These are phyloP conservation scores for Sula dactylatra DNA, from an alignment of 2,113 vertebrate genomes.

Conservation along the genomic window DNA sequence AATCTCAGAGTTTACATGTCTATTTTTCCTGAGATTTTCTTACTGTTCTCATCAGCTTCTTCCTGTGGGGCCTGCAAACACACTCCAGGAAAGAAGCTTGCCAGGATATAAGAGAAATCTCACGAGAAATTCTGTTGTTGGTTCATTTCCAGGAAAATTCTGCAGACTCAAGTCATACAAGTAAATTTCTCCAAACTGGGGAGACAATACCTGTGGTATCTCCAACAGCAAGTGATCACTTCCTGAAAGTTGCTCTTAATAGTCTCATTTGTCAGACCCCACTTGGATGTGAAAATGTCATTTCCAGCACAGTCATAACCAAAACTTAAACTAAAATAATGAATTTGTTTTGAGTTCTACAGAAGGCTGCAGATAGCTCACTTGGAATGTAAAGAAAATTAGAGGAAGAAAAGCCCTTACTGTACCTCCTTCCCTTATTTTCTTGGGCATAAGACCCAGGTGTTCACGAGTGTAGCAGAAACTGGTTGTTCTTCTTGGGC, in stretches of 20 bases:
- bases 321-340: not conserved
- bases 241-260: constrained; percentile 2
- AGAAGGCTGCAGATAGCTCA: not conserved
- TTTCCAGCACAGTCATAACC: not conserved
- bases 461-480: not conserved
- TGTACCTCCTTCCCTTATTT: not conserved
- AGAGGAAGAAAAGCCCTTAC: not conserved
- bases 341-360: not conserved
- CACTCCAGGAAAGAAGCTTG: constrained; percentile 44
- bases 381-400: not conserved
- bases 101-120: constrained; percentile 56
- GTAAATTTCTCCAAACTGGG: not conserved
- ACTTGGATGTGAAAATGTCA: not conserved
- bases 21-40: constrained; percentile 35
- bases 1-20: constrained; percentile 11
- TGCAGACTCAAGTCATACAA: constrained; percentile 2
- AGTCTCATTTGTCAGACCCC: not conserved
- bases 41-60: constrained; percentile 35
- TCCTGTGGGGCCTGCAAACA: constrained; percentile 50
- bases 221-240: constrained; percentile 5
- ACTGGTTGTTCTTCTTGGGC: not conserved
- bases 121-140: constrained; percentile 40
- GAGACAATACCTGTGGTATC: constrained; percentile 12
- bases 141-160: constrained; percentile 42
- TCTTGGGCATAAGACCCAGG: not conserved